These are phyloP conservation scores for Hirtodrosophila duncani DNA, from an alignment of 2,888 invertebrate genomes.

Conservation along the genomic window DNA sequence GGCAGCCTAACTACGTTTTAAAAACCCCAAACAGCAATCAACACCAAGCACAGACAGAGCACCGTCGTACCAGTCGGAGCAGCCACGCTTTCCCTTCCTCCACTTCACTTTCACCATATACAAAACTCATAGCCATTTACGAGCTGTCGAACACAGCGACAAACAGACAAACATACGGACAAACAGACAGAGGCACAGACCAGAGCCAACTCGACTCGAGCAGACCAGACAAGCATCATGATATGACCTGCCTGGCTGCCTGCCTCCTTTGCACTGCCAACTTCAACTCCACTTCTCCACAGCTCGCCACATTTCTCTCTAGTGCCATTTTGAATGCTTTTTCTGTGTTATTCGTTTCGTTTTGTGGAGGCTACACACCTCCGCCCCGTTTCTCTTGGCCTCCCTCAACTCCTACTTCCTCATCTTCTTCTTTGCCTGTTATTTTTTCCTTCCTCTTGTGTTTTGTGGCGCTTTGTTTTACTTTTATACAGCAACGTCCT, in stretches of 20 bases:
- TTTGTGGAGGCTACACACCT: slow-evolving; percentile 31
- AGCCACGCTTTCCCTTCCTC: slow-evolving; percentile 1
- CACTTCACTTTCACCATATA: slow-evolving; percentile 57
- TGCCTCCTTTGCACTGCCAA: not conserved
- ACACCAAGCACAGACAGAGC: slow-evolving; percentile 65
- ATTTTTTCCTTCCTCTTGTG: slow-evolving; percentile 40
- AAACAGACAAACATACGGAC: not conserved
- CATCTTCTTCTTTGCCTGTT: slow-evolving; percentile 2
- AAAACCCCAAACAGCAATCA: slow-evolving; percentile 79
- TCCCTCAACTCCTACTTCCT: not conserved
- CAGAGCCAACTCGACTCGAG: slow-evolving; percentile 18
- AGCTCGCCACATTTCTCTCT: slow-evolving; percentile 60
- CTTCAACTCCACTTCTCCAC: not conserved
- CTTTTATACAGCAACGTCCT: slow-evolving; percentile 33
- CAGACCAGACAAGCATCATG: slow-evolving; percentile 44
- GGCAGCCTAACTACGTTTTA: slow-evolving; percentile 79
- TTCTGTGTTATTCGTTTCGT: slow-evolving; percentile 68
- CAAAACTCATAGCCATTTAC: slow-evolving; percentile 61
- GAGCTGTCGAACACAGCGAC: slow-evolving; percentile 60
- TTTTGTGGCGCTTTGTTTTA: slow-evolving; percentile 47
- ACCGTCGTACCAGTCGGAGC: slow-evolving; percentile 17
- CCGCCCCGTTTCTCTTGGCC: not conserved
- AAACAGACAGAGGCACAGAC: slow-evolving; percentile 13
- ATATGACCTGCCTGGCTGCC: slow-evolving; percentile 19
- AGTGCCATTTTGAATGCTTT: slow-evolving; percentile 70